Conservation (phyloP, 2,113 vertebrate genomes). For the Talpa occidentalis region DNA sequence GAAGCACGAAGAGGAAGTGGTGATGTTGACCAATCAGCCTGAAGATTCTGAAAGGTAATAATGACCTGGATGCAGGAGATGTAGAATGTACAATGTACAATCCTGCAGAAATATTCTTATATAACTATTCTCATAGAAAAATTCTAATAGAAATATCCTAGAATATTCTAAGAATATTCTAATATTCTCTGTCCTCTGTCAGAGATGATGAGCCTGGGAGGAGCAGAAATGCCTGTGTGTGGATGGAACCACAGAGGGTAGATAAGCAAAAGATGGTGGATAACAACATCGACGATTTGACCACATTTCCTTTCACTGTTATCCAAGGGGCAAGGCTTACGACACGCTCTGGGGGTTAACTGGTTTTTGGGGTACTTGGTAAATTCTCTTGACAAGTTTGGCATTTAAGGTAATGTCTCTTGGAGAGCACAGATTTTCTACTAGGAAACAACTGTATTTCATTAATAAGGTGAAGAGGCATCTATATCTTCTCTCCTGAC, state of each 20-base stretch:
- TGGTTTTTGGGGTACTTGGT: background rate
- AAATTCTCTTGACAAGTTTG: background rate
- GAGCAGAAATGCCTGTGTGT: background rate
- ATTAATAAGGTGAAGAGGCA: background rate
- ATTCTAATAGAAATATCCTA: background rate
- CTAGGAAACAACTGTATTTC: background rate
- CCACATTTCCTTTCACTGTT: background rate
- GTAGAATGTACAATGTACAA: too few relatives aligned
- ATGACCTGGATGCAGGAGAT: background rate
- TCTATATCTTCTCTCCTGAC: background rate
- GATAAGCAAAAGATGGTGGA: background rate
- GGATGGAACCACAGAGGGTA: background rate
- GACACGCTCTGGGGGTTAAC: background rate
- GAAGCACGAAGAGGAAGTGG: background rate
- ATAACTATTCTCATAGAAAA: background rate
- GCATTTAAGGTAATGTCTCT: background rate
- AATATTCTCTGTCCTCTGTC: background rate
- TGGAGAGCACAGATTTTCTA: background rate
- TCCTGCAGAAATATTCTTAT: background rate
- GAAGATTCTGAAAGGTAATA: constrained; percentile 85
- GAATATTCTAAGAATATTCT: background rate
- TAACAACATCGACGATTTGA: background rate
- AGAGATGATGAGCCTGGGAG: background rate
- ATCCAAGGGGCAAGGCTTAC: too few relatives aligned
- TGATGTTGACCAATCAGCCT: constrained; percentile 10